These are phyloP conservation scores for Cettia cetti DNA, from an alignment of 2,113 vertebrate genomes.

Conservation along the genomic window DNA sequence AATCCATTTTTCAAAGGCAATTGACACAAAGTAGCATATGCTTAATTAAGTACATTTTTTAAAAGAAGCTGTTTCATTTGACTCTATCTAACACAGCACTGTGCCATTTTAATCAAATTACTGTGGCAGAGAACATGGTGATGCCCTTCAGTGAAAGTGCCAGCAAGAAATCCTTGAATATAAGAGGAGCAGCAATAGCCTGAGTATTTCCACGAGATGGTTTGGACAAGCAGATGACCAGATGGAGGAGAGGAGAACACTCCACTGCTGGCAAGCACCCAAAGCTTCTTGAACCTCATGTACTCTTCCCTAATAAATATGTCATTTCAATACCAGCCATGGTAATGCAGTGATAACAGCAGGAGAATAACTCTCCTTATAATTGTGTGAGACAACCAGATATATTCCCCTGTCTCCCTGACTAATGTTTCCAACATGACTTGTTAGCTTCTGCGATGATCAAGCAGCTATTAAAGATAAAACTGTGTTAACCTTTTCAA, in stretches of 20 bases:
- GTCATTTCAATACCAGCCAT: slow-evolving; percentile 45
- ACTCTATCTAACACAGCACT: background rate
- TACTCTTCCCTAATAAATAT: slow-evolving; percentile 61
- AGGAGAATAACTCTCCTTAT: slow-evolving; percentile 55
- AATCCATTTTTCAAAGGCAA: background rate
- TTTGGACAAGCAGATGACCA: slow-evolving; percentile 34
- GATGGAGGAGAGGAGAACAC: slow-evolving; percentile 18
- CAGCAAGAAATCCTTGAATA: background rate
- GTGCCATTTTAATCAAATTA: background rate
- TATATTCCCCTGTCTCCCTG: slow-evolving; percentile 48
- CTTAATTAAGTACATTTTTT: background rate
- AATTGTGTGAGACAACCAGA: slow-evolving; percentile 42
- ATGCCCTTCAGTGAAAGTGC: background rate
- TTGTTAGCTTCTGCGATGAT: slow-evolving; percentile 71
- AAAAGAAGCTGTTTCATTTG: background rate
- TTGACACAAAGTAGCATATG: background rate
- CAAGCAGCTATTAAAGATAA: slow-evolving; percentile 72
- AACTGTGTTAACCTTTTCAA: slow-evolving; percentile 73
- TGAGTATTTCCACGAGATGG: background rate
- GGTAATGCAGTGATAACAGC: slow-evolving; percentile 45
- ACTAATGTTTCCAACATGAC: slow-evolving; percentile 70
- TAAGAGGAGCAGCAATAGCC: background rate
- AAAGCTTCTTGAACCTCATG: slow-evolving; percentile 60
- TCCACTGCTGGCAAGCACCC: slow-evolving; percentile 14
- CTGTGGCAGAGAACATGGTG: background rate